These are phyloP conservation scores for Prenolepis imparis DNA, from an alignment of 2,888 invertebrate genomes.

Conservation along the genomic window DNA sequence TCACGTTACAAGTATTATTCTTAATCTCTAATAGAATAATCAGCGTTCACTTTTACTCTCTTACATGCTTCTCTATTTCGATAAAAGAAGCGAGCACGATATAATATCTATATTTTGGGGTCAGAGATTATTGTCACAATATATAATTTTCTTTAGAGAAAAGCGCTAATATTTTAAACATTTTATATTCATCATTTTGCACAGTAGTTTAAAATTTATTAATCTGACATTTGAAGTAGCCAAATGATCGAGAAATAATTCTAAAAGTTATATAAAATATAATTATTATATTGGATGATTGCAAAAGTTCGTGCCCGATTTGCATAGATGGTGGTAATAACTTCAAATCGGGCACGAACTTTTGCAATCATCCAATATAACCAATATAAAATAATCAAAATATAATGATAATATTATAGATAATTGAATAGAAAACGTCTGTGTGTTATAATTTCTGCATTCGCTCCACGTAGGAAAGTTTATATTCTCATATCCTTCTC, in stretches of 20 bases:
- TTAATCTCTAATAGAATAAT: slow-evolving; percentile 36
- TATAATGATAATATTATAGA: background rate
- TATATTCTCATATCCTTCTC: background rate
- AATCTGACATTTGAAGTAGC: background rate
- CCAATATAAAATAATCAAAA: background rate
- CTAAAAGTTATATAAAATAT: background rate
- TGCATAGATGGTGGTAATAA: no score
- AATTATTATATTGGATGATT: background rate
- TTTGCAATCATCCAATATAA: no score
- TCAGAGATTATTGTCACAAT: background rate
- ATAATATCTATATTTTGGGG: slow-evolving; percentile 13
- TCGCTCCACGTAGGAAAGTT: background rate
- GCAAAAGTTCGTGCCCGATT: no score
- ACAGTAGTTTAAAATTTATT: background rate
- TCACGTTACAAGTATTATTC: slow-evolving; percentile 10
- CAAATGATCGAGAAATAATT: background rate
- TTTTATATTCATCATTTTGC: background rate
- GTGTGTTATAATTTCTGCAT: background rate
- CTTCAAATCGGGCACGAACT: no score
- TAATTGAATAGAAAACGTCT: background rate
- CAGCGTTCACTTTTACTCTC: slow-evolving; percentile 34
- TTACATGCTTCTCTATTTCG: background rate
- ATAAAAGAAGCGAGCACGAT: background rate
- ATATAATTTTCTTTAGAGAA: background rate
- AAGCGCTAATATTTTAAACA: slow-evolving; percentile 12